Evolutionary conservation across 2,888 invertebrate species (phyloP), one percentile per base, ranked within the genome.

Genomic region (Myopa testacea): DNA sequence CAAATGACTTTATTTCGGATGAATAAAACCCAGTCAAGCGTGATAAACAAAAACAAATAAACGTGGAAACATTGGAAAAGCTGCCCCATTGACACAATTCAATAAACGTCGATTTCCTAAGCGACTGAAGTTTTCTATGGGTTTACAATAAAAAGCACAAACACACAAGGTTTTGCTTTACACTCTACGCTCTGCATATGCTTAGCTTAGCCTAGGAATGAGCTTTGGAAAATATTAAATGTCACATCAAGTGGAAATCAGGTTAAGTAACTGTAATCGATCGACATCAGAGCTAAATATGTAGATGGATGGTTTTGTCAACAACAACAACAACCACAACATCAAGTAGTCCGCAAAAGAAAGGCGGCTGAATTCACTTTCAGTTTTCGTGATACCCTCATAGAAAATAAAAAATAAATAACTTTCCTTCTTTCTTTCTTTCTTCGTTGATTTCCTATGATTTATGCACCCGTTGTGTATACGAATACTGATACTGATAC

Each of bases 51-150:
- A 26, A 62, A 26, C 19, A 26, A 26, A 34, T n/a, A 65, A 50
- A 67, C 26, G 52, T 8, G 67, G 52, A 50, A 40, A 58, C 16
- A 55, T 40, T 26, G 55, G 19, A 75, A 75, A 69, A 14, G 10
- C 40, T 26, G 68, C 58, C 67, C 68, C 68, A 68, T 69, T 75
- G 75, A 60, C 69, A 75, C 75, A 75, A 69, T 75, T 69, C 69
- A 40, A 26, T 37, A 52, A n/a, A 14, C 37, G 38, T 7, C 38
- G 65, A 65, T 38, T 38, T 65, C 65, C 65, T 38, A 38, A 65
- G 34, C 65, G 34, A 65, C 34, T 26, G n/a, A 14, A 26, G n/a
- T 55, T 63, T 10, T 34, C 65, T 8, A 65, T 45, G 45, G 45
- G 45, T 45, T 45, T 10, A 58, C n/a, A 19, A 12, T 0, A 16